phyloP scores from a whole-genome alignment of 2,888 invertebrate species.

The Hoplodrina blanda region DNA sequence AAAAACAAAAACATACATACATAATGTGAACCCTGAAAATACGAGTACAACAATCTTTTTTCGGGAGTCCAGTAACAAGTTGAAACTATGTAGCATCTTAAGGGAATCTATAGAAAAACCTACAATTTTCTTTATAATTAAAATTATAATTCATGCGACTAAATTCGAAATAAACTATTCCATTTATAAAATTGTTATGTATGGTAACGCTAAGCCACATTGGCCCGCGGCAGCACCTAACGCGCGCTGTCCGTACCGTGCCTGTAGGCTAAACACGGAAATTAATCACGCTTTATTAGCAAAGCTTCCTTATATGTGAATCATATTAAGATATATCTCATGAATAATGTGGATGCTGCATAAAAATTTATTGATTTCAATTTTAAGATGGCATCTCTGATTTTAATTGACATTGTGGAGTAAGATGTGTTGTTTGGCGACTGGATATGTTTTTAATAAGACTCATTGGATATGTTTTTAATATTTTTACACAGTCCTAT shows the following conservation, averaged over 20 bases:
- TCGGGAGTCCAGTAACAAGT: neutral
- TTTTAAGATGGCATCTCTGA: slow-evolving; percentile 42
- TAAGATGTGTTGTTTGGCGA: slow-evolving; percentile 14
- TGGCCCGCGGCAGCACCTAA: slow-evolving; percentile 69
- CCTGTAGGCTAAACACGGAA: slow-evolving; percentile 72
- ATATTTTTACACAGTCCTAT: slow-evolving; percentile 5
- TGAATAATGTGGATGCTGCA: slow-evolving; percentile 55
- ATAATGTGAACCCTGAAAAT: too few relatives aligned
- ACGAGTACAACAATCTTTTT: too few relatives aligned
- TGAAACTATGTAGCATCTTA: neutral
- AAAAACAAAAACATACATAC: too few relatives aligned
- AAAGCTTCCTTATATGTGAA: slow-evolving; percentile 72
- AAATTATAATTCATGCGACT: slow-evolving; percentile 66
- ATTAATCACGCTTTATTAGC: slow-evolving; percentile 79
- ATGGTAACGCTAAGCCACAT: slow-evolving; percentile 62
- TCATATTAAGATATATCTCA: slow-evolving; percentile 60
- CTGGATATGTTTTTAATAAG: neutral
- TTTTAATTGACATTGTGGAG: slow-evolving; percentile 31
- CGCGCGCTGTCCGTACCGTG: slow-evolving; percentile 65
- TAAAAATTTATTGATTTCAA: slow-evolving; percentile 56
- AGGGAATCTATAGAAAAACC: neutral
- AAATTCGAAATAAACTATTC: slow-evolving; percentile 71
- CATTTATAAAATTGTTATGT: slow-evolving; percentile 75
- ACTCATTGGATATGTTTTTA: neutral
- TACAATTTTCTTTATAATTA: slow-evolving; percentile 56